Base-by-base conservation (phyloP, 2,888 invertebrate genomes). In the Argyresthia albistria region DNA sequence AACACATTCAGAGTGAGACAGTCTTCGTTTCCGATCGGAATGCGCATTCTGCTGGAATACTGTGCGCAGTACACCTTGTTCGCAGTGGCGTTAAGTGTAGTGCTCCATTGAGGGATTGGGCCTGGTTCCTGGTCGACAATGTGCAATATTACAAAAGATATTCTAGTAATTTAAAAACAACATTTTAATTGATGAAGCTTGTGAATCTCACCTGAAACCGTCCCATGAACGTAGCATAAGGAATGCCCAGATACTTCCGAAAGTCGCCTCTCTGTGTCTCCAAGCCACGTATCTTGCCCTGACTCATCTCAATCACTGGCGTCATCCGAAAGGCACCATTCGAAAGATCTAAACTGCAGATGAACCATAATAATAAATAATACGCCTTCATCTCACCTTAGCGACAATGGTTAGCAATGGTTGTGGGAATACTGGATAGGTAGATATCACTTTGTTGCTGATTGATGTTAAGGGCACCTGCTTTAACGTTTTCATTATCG, bases 1-100 rank as follows among this genome's bases (percentile, higher is more conserved):
- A 54, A 55, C 1, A 60, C 52, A 47, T 60, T 60, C 3, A 60
- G 51, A 1, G 53, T 53, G 9, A 60, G 49, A 43, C 59, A 60
- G 52, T 57, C 53, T 53, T 60, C 59, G 11, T 53, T 15, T 1
- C 59, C 59, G 6, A 51, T 51, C 11, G 59, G 58, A 3, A 58
- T 39, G 8, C 46, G 47, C 8, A 60, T 52, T 1, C 53, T 54
- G 35, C 53, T 50, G 43, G 57, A 43, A 48, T 56, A 57, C 35
- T 57, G 59, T 1, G 55, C 48, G 42, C 59, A 60, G 11, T 10
- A 43, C n/a, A 53, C 50, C n/a, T 35, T 52, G 25, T 49, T 51
- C 7, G 52, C 48, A 8, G 53, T 55, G 1, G 58, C 58, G 50
- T 58, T 55, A 46, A 57, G 52, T 35, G 55, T 52, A 15, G 54